A percentile compares a stretch with the other conserved stretches of the same genome.
Conservation (phyloP, 2,888 invertebrate species). For the Cephus pygmeus region DNA sequence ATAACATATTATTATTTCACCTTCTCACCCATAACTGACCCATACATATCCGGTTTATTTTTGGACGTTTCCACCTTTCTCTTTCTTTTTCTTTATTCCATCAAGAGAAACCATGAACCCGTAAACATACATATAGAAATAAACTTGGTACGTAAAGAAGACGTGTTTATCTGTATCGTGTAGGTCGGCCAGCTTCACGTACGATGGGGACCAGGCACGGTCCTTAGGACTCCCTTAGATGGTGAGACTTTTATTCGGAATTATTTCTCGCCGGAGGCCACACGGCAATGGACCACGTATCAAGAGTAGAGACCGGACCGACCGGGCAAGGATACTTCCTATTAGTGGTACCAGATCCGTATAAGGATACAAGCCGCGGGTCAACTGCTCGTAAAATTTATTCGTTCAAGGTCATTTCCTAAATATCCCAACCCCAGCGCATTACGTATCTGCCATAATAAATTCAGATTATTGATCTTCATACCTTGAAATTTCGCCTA, state of each 20-base stretch:
- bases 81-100: neutral
- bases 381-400: conserved; percentile 6
- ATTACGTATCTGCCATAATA: neutral
- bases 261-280: conserved; percentile 48
- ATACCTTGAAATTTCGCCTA: neutral
- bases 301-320: conserved; percentile 17
- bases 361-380: conserved; percentile 29
- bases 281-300: conserved; percentile 10
- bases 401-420: conserved; percentile 24
- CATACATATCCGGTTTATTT: neutral
- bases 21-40: neutral
- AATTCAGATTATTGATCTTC: neutral
- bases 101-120: conserved; percentile 18
- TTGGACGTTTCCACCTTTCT: neutral
- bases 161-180: conserved; percentile 11
- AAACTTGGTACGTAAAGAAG: neutral
- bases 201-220: conserved; percentile 15
- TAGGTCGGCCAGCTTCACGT: conserved; percentile 24
- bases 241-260: conserved; percentile 53
- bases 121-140: conserved; percentile 7
- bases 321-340: conserved; percentile 32
- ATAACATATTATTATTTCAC: neutral
- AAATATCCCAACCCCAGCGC: conserved; percentile 17
- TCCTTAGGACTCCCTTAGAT: conserved; percentile 58
- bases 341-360: conserved; percentile 15